Base-by-base conservation (phyloP, 2,113 vertebrate species). In the Blennius ocellaris region DNA sequence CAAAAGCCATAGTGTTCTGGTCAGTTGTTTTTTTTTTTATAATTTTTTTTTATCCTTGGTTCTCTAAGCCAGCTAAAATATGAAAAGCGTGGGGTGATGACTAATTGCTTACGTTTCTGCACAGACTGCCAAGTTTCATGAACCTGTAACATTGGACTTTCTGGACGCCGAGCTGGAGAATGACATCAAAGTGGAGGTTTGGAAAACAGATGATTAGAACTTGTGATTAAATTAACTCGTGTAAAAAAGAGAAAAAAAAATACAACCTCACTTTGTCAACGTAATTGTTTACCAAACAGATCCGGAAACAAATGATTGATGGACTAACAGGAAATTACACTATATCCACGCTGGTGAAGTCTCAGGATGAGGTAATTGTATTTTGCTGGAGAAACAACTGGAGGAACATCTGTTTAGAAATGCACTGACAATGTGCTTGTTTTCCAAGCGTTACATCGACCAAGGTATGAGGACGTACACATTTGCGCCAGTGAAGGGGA, bases 231-330 rank as follows among this genome's bases (percentile, higher is more conserved):
- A 30, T 30, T 30, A 30, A 30, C 21, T 30, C 21, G 21, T 30
- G 21, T 30, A 30, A 30, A 30, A 30, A 30, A 30, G 4, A 30
- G 2, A 30, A 30, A 30, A 30, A 30, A 30, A 30, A 30, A 30
- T 4, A 30, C 21, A 30, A 30, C 30, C 36, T 15, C 39, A n/a
- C 41, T 53, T 50, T 40, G 40, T 47, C 21, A 30, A 30, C 4
- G 21, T 30, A 30, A 41, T 51, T 10, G 3, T 16, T 67, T 69
- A 30, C 7, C 65, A 8, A 63, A 77, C 79, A 99, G 97, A 97
- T 99, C 86, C 93, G 97, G 64, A 95, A 81, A 84, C 92, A 95
- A 80, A 99, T 99, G 97, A 99, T 99, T 61, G 94, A 98, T 45
- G 95, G 93, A 30, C 51, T 86, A 59, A 95, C 68, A 53, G 96